A percentile compares a stretch with the other conserved stretches of the same genome.
Conservation (phyloP, 1,140 invertebrate species). For the Pomacea maculata region DNA sequence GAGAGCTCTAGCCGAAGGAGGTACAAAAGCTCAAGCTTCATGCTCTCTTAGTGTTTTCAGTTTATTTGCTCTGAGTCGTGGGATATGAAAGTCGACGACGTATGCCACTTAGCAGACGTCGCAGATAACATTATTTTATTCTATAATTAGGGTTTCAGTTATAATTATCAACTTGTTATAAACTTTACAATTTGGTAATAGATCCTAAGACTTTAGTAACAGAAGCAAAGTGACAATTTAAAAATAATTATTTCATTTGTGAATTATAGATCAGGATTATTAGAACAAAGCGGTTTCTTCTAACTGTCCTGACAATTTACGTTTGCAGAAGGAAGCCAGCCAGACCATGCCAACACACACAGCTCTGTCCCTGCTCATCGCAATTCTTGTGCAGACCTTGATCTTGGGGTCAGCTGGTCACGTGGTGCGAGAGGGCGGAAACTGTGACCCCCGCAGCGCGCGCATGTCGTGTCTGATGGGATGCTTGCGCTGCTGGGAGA, state of each 20-base stretch:
- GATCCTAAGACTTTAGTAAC: too few species aligned
- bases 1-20: neutral
- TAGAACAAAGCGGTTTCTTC: too few species aligned
- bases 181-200: too few species aligned
- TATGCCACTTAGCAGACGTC: too few species aligned
- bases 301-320: neutral
- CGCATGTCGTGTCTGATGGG: constrained; percentile 30
- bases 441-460: constrained; percentile 29
- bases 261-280: too few species aligned
- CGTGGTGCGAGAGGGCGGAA: neutral
- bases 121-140: too few species aligned
- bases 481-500: constrained; percentile 33
- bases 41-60: neutral
- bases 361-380: neutral
- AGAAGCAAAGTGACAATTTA: too few species aligned
- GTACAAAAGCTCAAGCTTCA: neutral
- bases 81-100: too few species aligned
- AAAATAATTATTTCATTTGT: too few species aligned
- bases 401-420: neutral
- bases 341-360: neutral
- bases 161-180: too few species aligned
- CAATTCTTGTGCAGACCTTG: neutral
- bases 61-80: neutral
- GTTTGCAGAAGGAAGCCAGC: neutral
- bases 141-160: too few species aligned